A percentile compares a stretch with the other conserved stretches of the same genome.
Evolutionary conservation across 92 coral and sea anemone species (phyloP).

Genomic region (Palythoa grandis): DNA sequence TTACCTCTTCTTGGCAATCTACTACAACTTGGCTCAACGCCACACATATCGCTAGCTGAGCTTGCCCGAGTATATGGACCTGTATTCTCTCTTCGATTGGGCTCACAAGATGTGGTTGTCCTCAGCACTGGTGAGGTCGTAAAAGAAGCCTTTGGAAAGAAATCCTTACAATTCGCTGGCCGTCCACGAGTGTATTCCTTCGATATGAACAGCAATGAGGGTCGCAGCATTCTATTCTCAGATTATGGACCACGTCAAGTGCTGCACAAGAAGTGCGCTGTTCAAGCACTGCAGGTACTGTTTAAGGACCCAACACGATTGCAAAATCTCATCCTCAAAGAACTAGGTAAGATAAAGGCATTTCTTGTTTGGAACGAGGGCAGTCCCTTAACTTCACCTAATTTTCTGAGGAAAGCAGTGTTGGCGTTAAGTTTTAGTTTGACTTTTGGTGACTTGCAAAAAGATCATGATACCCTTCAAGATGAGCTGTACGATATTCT

Average conservation of each 20-base stretch:
- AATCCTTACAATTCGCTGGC: conserved; percentile 55
- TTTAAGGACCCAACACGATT: conserved; percentile 52
- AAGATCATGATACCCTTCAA: conserved; percentile 31
- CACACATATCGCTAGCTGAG: conserved; percentile 63
- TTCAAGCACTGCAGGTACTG: conserved; percentile 53
- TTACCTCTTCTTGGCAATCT: conserved; percentile 76
- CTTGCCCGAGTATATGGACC: conserved; percentile 69
- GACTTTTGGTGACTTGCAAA: conserved; percentile 63
- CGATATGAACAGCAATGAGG: conserved; percentile 48
- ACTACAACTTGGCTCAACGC: conserved; percentile 69
- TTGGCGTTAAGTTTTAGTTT: conserved; percentile 53
- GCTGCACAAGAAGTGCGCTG: conserved; percentile 60
- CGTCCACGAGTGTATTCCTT: conserved; percentile 65
- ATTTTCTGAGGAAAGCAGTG: conserved; percentile 40
- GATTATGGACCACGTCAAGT: conserved; percentile 64
- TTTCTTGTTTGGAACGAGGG: conserved; percentile 34
- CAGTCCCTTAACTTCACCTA: conserved; percentile 44
- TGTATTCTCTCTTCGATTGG: conserved; percentile 68
- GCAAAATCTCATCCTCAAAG: conserved; percentile 46
- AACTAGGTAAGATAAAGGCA: conserved; percentile 18
- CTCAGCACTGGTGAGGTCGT: conserved; percentile 60
- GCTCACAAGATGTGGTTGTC: conserved; percentile 70
- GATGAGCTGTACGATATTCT: conserved; percentile 53
- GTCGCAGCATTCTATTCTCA: conserved; percentile 69
- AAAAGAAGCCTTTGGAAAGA: conserved; percentile 69